Conservation (phyloP, 2,888 invertebrate species). For the Falcaria lacertinaria region DNA sequence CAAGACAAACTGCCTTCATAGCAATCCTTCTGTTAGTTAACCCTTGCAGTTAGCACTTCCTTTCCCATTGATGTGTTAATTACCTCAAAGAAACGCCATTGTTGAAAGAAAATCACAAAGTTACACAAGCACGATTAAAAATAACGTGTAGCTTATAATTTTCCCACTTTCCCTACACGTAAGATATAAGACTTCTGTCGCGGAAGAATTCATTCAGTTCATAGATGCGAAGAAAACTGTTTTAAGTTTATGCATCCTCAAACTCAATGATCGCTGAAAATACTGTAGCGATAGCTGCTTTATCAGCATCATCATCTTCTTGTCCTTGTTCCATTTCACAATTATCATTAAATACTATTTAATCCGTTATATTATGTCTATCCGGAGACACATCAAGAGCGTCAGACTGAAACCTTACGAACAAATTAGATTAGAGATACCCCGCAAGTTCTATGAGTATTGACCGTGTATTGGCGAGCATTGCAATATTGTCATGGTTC, state of each 20-base stretch:
- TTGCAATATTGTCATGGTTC: constrained; percentile 1
- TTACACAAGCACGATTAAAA: constrained; percentile 15
- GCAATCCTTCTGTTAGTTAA: too few relatives aligned
- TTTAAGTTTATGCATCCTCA: too few relatives aligned
- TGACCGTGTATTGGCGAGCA: constrained; percentile 12
- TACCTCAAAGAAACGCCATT: neutral
- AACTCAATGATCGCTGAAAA: too few relatives aligned
- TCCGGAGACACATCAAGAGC: neutral
- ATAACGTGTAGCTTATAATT: constrained; percentile 30
- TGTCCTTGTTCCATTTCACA: too few relatives aligned
- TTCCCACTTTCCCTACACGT: constrained; percentile 34
- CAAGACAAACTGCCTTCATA: too few relatives aligned
- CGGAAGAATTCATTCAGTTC: too few relatives aligned
- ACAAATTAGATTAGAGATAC: constrained; percentile 50
- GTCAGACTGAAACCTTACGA: constrained; percentile 39
- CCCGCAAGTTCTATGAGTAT: constrained; percentile 35
- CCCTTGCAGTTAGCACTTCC: neutral
- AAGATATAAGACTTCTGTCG: constrained; percentile 34
- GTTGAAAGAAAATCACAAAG: neutral
- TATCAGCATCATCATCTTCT: too few relatives aligned
- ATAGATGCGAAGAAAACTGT: too few relatives aligned
- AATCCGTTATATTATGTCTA: too few relatives aligned
- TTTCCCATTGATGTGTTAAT: neutral
- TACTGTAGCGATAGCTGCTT: too few relatives aligned
- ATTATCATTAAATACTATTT: too few relatives aligned